Base-by-base conservation (phyloP, 2,888 invertebrate species). In the Drosophila tripunctata region DNA sequence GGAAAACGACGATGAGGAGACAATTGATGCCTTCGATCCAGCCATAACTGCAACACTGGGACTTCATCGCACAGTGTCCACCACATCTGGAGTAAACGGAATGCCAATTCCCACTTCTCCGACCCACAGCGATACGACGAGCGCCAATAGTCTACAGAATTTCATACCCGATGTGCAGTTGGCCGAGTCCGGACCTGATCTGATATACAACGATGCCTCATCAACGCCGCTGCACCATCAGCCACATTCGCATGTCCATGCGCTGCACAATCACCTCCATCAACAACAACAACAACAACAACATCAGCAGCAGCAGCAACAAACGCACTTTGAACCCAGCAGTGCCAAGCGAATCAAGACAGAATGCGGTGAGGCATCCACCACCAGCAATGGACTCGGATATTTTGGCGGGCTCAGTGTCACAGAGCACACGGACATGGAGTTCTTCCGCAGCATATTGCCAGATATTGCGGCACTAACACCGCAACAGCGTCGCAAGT, bases 401-500 rank as follows among this genome's bases (percentile, higher is more conserved):
- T 73, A 72, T 51, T 75, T 54, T 40, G 73, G 76, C 21, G 78
- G 77, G 12, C 83, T 83, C 14, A 73, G 67, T 30, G 73, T 64
- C 8, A 79, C 75, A 3, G 90, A 90, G 55, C 75, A 89, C 62
- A 73, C 90, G 15, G 90, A 91, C 63, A 89, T 90, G 88, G 92
- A 92, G 58, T 93, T 93, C 85, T 93, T 93, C 45, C 92, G 91
- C 73, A 93, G 93, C 84, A 91, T 93, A 47, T 71, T 93, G 33
- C 93, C 93, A 7, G 93, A 93, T 75, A 92, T 93, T 45, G 91
- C 90, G 24, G 86, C 90, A 15, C 90, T 93, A 71, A 92, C 91
- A n/a, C 89, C 91, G 3, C 90, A 91, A 54, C 93, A 93, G 66
- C 93, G 93, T 56, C 90, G 93, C 8, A 92, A 92, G 78, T 90